Percentiles rank a stretch among this genome's conserved stretches.
These are phyloP conservation scores for Ceyx cyanopectus DNA, from an alignment of 2,113 vertebrate genomes.

Conservation along the genomic window DNA sequence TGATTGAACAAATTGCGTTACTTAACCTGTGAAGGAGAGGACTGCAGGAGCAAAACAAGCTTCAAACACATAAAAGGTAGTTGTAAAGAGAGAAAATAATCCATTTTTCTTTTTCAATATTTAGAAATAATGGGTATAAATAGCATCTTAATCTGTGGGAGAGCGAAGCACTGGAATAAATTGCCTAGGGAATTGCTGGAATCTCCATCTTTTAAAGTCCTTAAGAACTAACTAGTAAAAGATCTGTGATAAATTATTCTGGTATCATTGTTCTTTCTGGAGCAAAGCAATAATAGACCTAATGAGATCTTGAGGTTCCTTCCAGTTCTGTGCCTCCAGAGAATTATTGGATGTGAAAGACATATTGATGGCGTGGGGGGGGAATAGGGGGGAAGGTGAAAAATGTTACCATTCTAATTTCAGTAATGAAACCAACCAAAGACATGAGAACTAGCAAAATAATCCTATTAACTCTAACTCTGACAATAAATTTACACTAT, in stretches of 20 bases:
- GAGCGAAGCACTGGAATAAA: neutral
- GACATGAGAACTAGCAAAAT: neutral
- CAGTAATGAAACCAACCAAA: neutral
- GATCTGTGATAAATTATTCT: slow-evolving; percentile 36
- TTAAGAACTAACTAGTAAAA: slow-evolving; percentile 22
- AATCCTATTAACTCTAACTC: neutral
- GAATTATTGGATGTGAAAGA: neutral
- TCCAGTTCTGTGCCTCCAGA: neutral
- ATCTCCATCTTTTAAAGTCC: slow-evolving; percentile 16
- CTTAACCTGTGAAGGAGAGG: slow-evolving; percentile 31
- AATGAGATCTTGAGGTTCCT: slow-evolving; percentile 1
- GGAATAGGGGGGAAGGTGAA: neutral
- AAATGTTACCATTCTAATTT: neutral
- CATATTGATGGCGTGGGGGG: neutral
- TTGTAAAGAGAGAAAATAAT: neutral
- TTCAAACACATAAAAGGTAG: neutral
- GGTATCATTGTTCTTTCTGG: slow-evolving; percentile 26
- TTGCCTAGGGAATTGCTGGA: neutral
- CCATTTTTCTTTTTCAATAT: neutral
- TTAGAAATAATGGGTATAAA: neutral
- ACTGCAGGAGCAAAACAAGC: neutral
- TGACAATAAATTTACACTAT: neutral
- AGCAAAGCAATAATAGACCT: neutral
- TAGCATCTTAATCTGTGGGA: neutral
- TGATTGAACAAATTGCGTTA: neutral